Base-by-base conservation (phyloP, 2,113 vertebrate species). In the Tupaia tana region DNA sequence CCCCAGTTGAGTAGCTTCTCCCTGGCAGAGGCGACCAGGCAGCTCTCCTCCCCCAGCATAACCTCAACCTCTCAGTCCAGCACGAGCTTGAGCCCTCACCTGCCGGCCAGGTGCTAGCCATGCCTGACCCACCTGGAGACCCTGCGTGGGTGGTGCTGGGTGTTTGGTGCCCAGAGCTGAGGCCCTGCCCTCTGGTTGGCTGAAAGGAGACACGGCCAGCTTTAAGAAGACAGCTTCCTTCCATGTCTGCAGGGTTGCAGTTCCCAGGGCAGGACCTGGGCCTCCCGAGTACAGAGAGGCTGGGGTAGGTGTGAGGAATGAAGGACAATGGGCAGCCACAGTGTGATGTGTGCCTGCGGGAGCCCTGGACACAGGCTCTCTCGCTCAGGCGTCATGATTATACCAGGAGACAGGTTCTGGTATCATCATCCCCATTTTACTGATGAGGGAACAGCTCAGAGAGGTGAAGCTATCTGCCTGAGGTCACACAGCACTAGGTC, bases 251-350 rank as follows among this genome's bases (percentile, higher is more conserved):
- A 4, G 64, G 20, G 81, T 16, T 11, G 14, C 63, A 52, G 31
- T 6, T 18, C 61, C 77, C 27, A 67, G 24, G 27, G 27, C 54
- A 9, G 16, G 25, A n/a, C 29, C 77, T n/a, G 52, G 22, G 27
- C 16, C 22, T 59, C 59, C n/a, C 9, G 4, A 11, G 80, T 27
- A 29, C 2, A 2, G 66, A 43, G 0, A 2, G 34, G n/a, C 63
- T 31, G 16, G 16, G 27, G 7, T 15, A 25, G 22, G 20, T 0
- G 1, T 3, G 6, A 3, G 2, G 54, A 4, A 3, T 1, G 58
- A 6, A 2, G 29, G 59, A 22, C 19, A 12, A 54, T 1, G 56
- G 90, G 11, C 9, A 0, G 43, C 34, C 64, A 24, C 6, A 1
- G 12, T 29, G 67, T 69, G 8, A 16, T 1, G 19, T 7, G 29